phyloP scores from a whole-genome alignment of 2,797 vertebrate species.

The Mareca penelope region DNA sequence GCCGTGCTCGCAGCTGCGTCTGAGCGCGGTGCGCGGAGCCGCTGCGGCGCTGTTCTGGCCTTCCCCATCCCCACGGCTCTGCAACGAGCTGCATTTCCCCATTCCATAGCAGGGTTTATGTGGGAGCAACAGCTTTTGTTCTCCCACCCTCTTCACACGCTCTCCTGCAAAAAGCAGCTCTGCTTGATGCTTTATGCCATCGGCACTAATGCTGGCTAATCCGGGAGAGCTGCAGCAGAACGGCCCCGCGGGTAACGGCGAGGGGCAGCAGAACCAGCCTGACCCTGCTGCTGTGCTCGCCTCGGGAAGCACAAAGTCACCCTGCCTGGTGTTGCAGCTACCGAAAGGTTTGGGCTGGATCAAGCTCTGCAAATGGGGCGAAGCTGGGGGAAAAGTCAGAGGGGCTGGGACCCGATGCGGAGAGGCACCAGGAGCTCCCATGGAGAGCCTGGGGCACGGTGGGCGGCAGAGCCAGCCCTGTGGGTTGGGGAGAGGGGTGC shows the following conservation, averaged over 20 bases:
- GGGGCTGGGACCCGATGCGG: not conserved
- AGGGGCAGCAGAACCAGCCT: not conserved
- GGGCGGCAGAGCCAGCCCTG: too few species aligned
- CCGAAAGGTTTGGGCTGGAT: not conserved
- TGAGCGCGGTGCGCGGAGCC: not conserved
- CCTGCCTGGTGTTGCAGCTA: not conserved
- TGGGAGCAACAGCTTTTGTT: conserved; percentile 33
- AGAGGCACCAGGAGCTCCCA: too few species aligned
- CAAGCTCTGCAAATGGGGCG: not conserved
- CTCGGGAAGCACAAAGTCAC: too few species aligned
- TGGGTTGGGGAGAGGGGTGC: not conserved
- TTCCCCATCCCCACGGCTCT: not conserved
- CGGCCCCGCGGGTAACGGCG: fast-evolving
- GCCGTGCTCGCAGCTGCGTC: not conserved
- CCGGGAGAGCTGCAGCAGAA: not conserved
- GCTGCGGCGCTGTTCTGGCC: not conserved
- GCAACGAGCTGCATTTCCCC: not conserved
- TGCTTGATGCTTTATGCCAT: not conserved
- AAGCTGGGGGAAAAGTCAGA: too few species aligned
- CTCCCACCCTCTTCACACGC: not conserved
- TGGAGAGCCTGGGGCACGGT: not conserved
- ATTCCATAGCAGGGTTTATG: not conserved
- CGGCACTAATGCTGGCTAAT: not conserved
- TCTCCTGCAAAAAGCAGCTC: not conserved
- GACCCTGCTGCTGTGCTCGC: not conserved